Conservation (phyloP, 2,113 vertebrate species). For the Hipposideros armiger region DNA sequence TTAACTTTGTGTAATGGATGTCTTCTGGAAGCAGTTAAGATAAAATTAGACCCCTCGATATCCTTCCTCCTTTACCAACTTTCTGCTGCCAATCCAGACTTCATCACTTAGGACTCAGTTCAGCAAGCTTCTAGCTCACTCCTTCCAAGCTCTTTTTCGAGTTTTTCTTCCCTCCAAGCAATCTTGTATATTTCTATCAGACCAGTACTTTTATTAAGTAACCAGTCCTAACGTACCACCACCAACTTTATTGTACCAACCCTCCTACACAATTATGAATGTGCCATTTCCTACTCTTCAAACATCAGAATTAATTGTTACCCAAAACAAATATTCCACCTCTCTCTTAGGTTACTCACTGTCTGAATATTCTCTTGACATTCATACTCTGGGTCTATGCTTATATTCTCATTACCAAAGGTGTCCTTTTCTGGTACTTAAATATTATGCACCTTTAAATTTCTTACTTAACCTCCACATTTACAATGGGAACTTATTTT, state of each 20-base stretch:
- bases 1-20: background rate
- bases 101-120: background rate
- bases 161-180: background rate
- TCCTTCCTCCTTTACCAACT: background rate
- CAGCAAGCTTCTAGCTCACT: background rate
- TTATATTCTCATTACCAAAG: background rate
- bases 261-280: background rate
- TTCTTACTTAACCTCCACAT: background rate
- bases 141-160: background rate
- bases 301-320: background rate
- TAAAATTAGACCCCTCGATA: background rate
- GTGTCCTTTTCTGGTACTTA: background rate
- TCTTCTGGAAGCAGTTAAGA: background rate
- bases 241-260: background rate
- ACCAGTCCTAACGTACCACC: background rate
- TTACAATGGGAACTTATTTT: background rate
- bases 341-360: background rate
- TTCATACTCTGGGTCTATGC: background rate
- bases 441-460: background rate
- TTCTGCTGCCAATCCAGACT: background rate
- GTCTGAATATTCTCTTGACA: background rate
- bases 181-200: background rate
- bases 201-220: background rate
- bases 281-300: background rate
- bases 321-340: background rate